Conservation (phyloP, 2,888 invertebrate genomes). For the Tachina fera region DNA sequence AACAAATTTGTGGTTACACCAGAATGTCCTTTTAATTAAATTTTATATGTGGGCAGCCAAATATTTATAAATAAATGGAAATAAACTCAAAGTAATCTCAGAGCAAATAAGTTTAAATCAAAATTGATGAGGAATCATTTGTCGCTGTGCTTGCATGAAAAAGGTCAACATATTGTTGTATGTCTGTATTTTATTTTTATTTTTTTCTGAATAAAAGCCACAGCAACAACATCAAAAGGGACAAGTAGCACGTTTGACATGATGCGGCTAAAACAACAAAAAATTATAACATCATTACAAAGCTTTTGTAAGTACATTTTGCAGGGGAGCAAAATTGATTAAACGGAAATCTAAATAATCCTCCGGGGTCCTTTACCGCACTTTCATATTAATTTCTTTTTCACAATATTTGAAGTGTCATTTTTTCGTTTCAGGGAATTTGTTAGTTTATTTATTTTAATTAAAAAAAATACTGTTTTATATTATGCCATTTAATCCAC, state of each 20-base stretch:
- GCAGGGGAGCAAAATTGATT: neutral
- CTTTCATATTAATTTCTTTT: neutral
- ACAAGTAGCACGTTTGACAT: too few species aligned
- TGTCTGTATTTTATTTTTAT: too few species aligned
- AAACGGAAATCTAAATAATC: neutral
- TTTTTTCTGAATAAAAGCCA: too few species aligned
- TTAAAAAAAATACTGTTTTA: too few species aligned
- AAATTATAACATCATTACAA: neutral
- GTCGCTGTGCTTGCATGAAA: neutral
- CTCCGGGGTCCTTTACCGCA: neutral
- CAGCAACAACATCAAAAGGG: too few species aligned
- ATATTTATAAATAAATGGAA: neutral
- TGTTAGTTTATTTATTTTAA: neutral
- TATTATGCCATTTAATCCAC: too few species aligned
- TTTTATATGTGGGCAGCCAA: neutral
- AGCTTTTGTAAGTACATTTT: neutral
- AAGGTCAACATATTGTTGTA: conserved; percentile 2
- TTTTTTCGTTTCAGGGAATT: neutral
- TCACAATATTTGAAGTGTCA: neutral
- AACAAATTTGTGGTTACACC: neutral
- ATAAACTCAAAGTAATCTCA: neutral
- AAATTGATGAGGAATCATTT: neutral
- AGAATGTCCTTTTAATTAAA: conserved; percentile 21
- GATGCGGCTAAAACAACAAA: neutral
- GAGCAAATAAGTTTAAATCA: neutral